Percentiles rank a stretch among this genome's conserved stretches.
Conservation (phyloP, 35 echinoderm and acorn worm genomes). For the Lytechinus variegatus region DNA sequence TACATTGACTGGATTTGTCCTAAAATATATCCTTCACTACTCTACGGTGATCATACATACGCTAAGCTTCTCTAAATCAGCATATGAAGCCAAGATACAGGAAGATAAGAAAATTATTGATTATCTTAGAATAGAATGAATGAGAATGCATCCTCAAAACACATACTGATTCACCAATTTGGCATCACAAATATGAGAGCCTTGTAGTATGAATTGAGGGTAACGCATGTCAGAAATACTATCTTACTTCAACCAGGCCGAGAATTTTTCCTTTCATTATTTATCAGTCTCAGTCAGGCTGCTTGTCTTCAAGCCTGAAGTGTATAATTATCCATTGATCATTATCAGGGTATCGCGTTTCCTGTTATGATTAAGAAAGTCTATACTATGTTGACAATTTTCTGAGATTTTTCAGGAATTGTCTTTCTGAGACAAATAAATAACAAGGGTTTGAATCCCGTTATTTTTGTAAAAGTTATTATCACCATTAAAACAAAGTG, state of each 20-base stretch:
- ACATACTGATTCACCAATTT: not conserved
- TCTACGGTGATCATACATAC: too few species aligned
- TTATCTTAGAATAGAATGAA: not conserved
- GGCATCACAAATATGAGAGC: not conserved
- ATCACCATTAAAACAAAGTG: too few species aligned
- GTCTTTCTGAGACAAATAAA: too few species aligned
- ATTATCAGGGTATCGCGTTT: not conserved
- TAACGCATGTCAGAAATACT: not conserved
- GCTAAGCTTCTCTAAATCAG: too few species aligned
- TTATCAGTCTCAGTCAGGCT: not conserved
- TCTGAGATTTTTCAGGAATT: too few species aligned
- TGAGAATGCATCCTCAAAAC: not conserved
- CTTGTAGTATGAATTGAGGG: not conserved
- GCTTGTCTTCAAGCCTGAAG: not conserved
- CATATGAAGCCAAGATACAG: not conserved
- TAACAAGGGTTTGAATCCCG: too few species aligned
- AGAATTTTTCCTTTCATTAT: not conserved
- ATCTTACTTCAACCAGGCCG: not conserved
- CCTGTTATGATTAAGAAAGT: not conserved
- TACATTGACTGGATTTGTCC: too few species aligned
- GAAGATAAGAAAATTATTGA: not conserved
- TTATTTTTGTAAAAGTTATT: too few species aligned
- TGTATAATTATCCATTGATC: not conserved
- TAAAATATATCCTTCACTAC: too few species aligned
- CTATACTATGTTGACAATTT: not conserved